These are phyloP conservation scores for Conomelus anceps DNA, from an alignment of 2,888 invertebrate species.

Conservation along the genomic window DNA sequence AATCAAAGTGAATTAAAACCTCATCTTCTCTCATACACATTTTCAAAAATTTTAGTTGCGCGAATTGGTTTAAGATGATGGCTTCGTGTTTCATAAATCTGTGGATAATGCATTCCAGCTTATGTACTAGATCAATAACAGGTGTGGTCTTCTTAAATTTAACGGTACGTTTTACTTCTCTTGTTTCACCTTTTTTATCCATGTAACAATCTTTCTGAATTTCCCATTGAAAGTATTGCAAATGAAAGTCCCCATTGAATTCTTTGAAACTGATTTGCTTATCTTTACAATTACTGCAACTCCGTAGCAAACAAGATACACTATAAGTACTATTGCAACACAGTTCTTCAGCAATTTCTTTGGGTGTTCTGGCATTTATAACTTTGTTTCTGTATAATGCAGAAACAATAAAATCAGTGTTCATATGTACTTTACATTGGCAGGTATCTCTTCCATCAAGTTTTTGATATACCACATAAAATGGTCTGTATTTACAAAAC, in stretches of 20 bases:
- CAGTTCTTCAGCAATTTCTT: conserved; percentile 2
- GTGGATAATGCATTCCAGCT: neutral
- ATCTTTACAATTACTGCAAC: neutral
- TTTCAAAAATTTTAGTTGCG: conserved; percentile 1
- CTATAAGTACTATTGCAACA: neutral
- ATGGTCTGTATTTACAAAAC: conserved; percentile 13
- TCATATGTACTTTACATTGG: neutral
- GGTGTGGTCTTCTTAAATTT: neutral
- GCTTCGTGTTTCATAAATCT: conserved; percentile 11
- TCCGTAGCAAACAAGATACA: neutral
- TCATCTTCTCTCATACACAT: neutral
- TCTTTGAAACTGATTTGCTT: conserved; percentile 3
- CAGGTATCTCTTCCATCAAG: conserved; percentile 5
- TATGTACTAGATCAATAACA: neutral
- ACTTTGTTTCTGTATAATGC: neutral
- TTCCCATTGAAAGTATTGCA: neutral
- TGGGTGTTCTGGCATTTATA: neutral
- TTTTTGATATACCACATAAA: conserved; percentile 10
- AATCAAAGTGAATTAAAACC: conserved; percentile 2
- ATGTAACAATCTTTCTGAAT: neutral
- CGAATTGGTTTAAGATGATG: conserved; percentile 7
- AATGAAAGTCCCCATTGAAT: neutral
- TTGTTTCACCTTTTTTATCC: neutral
- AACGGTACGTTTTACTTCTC: neutral
- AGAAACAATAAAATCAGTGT: conserved; percentile 6